A percentile compares a stretch with the other conserved stretches of the same genome.
Evolutionary conservation across 2,888 invertebrate genomes (phyloP).

Genomic region (Lysandra coridon): DNA sequence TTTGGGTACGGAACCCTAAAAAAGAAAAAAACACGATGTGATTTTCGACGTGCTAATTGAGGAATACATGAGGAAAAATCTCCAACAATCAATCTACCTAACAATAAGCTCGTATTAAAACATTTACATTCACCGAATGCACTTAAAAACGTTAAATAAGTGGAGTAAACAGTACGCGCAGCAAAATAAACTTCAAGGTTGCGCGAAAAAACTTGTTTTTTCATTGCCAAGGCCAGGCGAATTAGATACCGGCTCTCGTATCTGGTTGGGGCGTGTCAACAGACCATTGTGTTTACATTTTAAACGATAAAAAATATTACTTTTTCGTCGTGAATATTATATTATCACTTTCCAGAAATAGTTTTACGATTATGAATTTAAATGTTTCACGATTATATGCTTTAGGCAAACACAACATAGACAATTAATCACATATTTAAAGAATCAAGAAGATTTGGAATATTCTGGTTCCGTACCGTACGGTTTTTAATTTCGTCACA

Average conservation of each 20-base stretch:
- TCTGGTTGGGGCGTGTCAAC: conserved; percentile 68
- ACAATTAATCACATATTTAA: background rate
- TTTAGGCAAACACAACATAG: background rate
- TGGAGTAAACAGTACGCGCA: conserved; percentile 38
- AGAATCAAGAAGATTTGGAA: too few relatives aligned
- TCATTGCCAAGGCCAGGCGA: conserved; percentile 78
- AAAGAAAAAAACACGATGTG: background rate
- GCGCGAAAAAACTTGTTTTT: conserved; percentile 67
- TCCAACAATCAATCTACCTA: background rate
- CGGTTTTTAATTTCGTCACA: too few relatives aligned
- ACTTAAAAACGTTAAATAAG: conserved; percentile 5
- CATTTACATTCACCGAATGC: conserved; percentile 15
- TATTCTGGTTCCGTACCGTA: too few relatives aligned
- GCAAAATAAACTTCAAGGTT: conserved; percentile 61
- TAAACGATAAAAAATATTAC: conserved; percentile 58
- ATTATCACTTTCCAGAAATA: conserved; percentile 18
- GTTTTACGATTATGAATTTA: background rate
- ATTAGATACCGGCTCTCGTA: conserved; percentile 72
- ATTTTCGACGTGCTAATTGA: background rate
- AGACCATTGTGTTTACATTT: conserved; percentile 68
- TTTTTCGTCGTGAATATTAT: conserved; percentile 41
- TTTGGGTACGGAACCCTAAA: background rate
- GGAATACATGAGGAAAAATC: background rate
- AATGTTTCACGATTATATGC: too few relatives aligned
- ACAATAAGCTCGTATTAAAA: background rate